Conservation (phyloP, 2,797 vertebrate genomes). For the Antrozous pallidus region DNA sequence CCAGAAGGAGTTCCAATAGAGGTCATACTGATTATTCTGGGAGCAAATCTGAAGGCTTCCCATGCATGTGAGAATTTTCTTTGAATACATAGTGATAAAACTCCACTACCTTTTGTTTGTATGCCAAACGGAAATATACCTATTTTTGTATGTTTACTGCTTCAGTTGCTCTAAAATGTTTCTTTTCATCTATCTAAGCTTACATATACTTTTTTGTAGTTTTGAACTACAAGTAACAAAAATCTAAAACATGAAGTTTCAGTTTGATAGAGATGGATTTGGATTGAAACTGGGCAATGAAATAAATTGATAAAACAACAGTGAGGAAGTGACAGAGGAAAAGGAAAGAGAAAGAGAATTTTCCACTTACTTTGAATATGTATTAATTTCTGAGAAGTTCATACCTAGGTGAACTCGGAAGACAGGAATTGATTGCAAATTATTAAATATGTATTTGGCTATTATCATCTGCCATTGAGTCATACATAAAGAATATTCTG, state of each 20-base stretch:
- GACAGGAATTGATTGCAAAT: not conserved
- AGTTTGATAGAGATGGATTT: not conserved
- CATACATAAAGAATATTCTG: constrained; percentile 8
- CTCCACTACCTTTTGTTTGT: not conserved
- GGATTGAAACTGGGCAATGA: not conserved
- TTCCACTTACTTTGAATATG: not conserved
- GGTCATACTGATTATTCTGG: constrained; percentile 27
- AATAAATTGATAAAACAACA: constrained; percentile 29
- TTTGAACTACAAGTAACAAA: constrained; percentile 19
- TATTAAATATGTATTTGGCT: constrained; percentile 30
- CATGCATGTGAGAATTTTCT: constrained; percentile 16
- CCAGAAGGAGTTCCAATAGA: constrained; percentile 52
- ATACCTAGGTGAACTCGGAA: not conserved
- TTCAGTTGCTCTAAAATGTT: constrained; percentile 9
- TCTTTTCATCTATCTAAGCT: not conserved
- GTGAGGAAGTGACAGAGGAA: not conserved
- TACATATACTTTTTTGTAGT: not conserved
- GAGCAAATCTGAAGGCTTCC: constrained; percentile 15
- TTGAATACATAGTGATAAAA: constrained; percentile 27
- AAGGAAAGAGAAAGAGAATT: constrained; percentile 16
- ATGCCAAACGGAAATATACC: not conserved
- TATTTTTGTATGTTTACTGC: not conserved
- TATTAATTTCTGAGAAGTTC: constrained; percentile 19
- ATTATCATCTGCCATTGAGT: constrained; percentile 9
- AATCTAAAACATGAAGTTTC: constrained; percentile 10